Conservation (phyloP, 2,797 vertebrate species). For the Cynodonichthys magdalenae region DNA sequence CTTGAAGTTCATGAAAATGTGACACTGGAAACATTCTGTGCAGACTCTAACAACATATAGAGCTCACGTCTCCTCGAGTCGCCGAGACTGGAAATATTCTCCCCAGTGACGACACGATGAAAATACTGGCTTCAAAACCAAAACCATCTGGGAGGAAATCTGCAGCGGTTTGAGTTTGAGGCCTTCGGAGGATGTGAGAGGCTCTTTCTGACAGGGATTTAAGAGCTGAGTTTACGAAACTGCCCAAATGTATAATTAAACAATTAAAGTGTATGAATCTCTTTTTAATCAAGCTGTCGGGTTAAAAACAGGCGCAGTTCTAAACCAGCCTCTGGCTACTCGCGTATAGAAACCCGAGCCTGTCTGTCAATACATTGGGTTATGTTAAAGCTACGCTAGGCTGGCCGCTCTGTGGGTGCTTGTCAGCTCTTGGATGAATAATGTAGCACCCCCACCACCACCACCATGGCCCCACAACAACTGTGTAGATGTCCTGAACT, state of each 20-base stretch:
- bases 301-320: background rate
- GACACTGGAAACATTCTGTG: slow-evolving; percentile 35
- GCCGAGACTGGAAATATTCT: slow-evolving; percentile 24
- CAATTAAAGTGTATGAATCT: background rate
- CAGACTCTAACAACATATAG: slow-evolving; percentile 1
- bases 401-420: slow-evolving; percentile 32
- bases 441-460: slow-evolving; percentile 55
- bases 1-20: slow-evolving; percentile 14
- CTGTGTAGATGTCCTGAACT: slow-evolving; percentile 43
- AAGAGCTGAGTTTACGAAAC: slow-evolving; percentile 9
- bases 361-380: slow-evolving; percentile 32
- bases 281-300: background rate
- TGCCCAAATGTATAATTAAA: background rate
- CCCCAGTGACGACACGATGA: slow-evolving; percentile 12
- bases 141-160: slow-evolving; percentile 31
- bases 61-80: slow-evolving; percentile 17
- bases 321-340: background rate
- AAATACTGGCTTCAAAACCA: slow-evolving; percentile 25
- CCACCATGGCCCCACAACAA: slow-evolving; percentile 35
- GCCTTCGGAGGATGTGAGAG: background rate
- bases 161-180: slow-evolving; percentile 17
- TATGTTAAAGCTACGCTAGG: slow-evolving; percentile 47
- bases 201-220: slow-evolving; percentile 12
- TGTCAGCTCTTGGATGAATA: slow-evolving; percentile 70
- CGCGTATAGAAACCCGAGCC: slow-evolving; percentile 58